Evolutionary conservation across 2,113 vertebrate genomes (phyloP).

Genomic region (Hystrix brachyura): DNA sequence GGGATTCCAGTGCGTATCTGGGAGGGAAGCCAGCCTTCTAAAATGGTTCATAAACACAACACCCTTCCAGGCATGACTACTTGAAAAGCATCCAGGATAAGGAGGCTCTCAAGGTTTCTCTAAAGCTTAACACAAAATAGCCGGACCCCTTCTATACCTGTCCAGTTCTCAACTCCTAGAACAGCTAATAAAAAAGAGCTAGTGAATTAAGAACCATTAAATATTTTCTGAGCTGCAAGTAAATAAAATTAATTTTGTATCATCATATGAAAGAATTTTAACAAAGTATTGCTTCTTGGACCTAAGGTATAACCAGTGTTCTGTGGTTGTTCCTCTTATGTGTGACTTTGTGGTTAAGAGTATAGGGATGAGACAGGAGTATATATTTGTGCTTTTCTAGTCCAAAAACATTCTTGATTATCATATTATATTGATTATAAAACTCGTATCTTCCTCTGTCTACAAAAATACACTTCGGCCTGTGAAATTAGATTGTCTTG

Average conservation of each 20-base stretch:
- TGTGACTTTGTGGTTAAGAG: background rate
- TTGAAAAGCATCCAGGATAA: background rate
- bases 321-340: background rate
- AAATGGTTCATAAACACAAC: background rate
- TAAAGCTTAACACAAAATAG: background rate
- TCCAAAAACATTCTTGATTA: constrained; percentile 14
- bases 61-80: background rate
- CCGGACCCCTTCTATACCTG: background rate
- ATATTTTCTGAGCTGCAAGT: constrained; percentile 44
- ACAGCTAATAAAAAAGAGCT: background rate
- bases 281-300: background rate
- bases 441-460: background rate
- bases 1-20: background rate
- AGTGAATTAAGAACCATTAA: background rate
- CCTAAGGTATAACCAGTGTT: background rate
- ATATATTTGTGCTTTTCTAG: background rate
- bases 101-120: background rate
- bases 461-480: background rate
- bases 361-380: background rate
- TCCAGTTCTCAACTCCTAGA: constrained; percentile 8
- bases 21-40: background rate
- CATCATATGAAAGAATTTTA: constrained; percentile 7
- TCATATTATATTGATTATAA: background rate
- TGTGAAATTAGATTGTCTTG: background rate
- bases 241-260: constrained; percentile 46